Conservation (phyloP, 1,140 invertebrate species). For the Plutomurus gul region DNA sequence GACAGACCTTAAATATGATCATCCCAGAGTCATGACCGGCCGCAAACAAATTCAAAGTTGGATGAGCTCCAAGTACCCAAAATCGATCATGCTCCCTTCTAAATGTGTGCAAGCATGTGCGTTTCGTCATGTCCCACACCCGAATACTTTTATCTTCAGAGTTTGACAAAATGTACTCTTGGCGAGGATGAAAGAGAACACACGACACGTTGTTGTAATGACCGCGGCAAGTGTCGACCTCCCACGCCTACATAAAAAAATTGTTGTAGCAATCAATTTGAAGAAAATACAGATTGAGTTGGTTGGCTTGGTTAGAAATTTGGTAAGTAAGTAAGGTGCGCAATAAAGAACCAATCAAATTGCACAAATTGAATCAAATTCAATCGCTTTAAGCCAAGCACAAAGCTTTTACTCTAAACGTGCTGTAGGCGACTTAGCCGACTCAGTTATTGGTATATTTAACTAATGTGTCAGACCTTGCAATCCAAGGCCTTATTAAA, state of each 20-base stretch:
- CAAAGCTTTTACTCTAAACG: no score
- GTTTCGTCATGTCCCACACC: slow-evolving; percentile 98
- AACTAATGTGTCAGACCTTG: no score
- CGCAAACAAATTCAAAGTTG: slow-evolving; percentile 82
- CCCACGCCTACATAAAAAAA: slow-evolving; percentile 77
- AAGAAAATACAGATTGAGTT: slow-evolving; percentile 13
- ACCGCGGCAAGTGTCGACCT: slow-evolving; percentile 97
- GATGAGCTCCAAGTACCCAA: slow-evolving; percentile 93
- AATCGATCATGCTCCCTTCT: slow-evolving; percentile 94
- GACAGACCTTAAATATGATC: slow-evolving; percentile 72
- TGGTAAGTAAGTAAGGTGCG: no score
- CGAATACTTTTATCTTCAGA: slow-evolving; percentile 97
- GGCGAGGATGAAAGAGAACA: slow-evolving; percentile 94
- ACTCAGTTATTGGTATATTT: no score
- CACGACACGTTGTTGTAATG: slow-evolving; percentile 99
- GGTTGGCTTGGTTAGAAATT: no score
- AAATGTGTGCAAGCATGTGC: slow-evolving; percentile 95
- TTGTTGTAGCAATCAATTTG: slow-evolving; percentile 33
- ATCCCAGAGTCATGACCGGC: slow-evolving; percentile 96
- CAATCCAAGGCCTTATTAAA: no score
- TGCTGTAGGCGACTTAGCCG: no score
- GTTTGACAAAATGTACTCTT: slow-evolving; percentile 96
- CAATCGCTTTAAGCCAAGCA: no score
- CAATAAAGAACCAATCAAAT: no score
- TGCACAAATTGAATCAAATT: no score